Base-by-base conservation (phyloP, 2,797 vertebrate species). In the Cottoperca gobio region DNA sequence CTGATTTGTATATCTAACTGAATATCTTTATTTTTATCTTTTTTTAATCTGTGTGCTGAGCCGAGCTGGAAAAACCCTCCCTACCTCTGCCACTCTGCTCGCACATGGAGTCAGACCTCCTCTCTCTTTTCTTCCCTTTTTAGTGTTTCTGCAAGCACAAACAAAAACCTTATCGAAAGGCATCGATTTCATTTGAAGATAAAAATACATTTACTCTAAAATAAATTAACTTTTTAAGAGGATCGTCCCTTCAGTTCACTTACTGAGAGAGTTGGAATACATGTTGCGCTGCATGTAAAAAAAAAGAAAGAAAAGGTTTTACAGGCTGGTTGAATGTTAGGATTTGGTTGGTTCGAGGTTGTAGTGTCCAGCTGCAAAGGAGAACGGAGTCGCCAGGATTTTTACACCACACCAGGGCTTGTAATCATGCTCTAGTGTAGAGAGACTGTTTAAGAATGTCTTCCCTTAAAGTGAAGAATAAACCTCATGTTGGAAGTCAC, bases 291-390 rank as follows among this genome's bases (percentile, higher is more conserved):
- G 53, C 31, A 55, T 55, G 11, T n/a, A n/a, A n/a, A n/a, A n/a
- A n/a, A n/a, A n/a, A n/a, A n/a, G n/a, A 2, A 33, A 33, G 33
- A n/a, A n/a, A n/a, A n/a, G 8, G 26, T 40, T 53, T 53, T 14
- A 43, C 26, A 55, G n/a, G 13, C n/a, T 55, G 52, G 40, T 49
- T 39, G 2, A 23, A 24, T 33, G 57, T 71, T 33, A n/a, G 58
- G 67, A 49, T 33, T 14, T 21, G 57, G 26, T 35, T 53, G 28
- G 26, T 61, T 52, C 71, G 55, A 50, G 55, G 23, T 50, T 21
- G 12, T 2, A 70, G 19, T 70, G 45, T 49, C 23, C 1, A 57
- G 12, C 33, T 26, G 17, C 11, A 24, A 1, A 42, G 2, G 52
- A 33, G 28, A 55, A 42, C 9, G 31, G 26, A 39, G 24, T 43